A percentile compares a stretch with the other conserved stretches of the same genome.
phyloP scores from a whole-genome alignment of 2,888 invertebrate species.

The Hanleya hanleyi region DNA sequence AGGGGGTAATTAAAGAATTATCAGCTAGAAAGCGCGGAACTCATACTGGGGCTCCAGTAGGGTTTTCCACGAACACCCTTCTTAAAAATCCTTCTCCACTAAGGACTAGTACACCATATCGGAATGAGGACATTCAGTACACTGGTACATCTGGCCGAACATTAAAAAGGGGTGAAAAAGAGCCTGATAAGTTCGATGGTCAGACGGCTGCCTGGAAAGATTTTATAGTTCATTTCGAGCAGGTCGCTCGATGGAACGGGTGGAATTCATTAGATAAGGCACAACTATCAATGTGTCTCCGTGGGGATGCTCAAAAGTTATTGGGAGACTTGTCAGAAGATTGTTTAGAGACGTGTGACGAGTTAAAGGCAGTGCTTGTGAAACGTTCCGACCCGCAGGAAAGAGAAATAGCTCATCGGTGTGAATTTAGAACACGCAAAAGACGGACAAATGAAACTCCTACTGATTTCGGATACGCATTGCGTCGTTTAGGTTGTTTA shows the following conservation, averaged over 20 bases:
- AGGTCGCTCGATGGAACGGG: not conserved
- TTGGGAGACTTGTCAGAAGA: not conserved
- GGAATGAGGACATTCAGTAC: too few species aligned
- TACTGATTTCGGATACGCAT: not conserved
- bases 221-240: not conserved
- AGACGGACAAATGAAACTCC: not conserved
- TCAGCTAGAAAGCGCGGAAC: too few species aligned
- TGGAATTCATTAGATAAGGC: too few species aligned
- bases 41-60: too few species aligned
- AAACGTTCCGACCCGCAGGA: not conserved
- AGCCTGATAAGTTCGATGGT: constrained; percentile 1
- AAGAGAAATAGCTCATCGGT: not conserved
- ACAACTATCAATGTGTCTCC: too few species aligned
- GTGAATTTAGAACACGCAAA: not conserved
- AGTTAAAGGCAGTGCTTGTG: not conserved
- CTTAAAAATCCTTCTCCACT: too few species aligned
- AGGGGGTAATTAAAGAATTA: too few species aligned
- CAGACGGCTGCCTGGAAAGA: not conserved
- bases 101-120: too few species aligned
- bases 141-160: too few species aligned
- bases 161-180: not conserved
- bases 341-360: not conserved
- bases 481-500: not conserved
- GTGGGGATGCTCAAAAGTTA: not conserved
- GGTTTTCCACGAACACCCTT: too few species aligned